Conservation (phyloP, 2,797 vertebrate species). For the Pseudopleuronectes americanus region DNA sequence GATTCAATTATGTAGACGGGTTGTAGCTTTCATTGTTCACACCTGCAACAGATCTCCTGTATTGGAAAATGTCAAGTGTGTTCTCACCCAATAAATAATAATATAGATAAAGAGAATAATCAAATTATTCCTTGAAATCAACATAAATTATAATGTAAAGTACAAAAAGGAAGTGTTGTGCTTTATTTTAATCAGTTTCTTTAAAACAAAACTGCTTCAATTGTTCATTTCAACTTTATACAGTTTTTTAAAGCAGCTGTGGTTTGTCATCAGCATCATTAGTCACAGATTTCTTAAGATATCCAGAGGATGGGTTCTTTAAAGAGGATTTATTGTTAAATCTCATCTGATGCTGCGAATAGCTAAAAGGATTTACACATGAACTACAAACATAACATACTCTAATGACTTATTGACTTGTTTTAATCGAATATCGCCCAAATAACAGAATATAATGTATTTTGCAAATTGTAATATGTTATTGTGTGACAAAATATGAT, state of each 20-base stretch:
- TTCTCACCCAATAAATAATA: neutral
- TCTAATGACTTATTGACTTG: no score
- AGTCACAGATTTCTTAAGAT: constrained; percentile 20
- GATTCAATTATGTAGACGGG: neutral
- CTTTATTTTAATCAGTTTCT: constrained; percentile 7
- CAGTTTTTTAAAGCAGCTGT: neutral
- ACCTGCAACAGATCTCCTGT: neutral
- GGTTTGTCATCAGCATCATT: constrained; percentile 3
- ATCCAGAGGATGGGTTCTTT: constrained; percentile 8
- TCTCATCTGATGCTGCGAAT: no score
- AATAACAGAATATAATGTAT: neutral
- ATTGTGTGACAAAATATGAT: neutral
- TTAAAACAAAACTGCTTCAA: constrained; percentile 8
- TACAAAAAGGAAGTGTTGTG: neutral
- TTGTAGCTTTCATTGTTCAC: neutral
- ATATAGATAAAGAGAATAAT: neutral
- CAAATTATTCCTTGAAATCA: neutral
- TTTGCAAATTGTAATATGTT: neutral
- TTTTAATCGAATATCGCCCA: neutral
- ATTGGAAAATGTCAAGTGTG: neutral
- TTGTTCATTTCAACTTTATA: constrained; percentile 17
- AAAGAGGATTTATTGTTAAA: no score
- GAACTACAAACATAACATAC: no score
- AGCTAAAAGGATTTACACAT: no score
- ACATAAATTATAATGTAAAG: neutral